Percentiles rank a stretch among this genome's conserved stretches.
Evolutionary conservation across 2,797 vertebrate species (phyloP).

Genomic region (Australoheros facetus): DNA sequence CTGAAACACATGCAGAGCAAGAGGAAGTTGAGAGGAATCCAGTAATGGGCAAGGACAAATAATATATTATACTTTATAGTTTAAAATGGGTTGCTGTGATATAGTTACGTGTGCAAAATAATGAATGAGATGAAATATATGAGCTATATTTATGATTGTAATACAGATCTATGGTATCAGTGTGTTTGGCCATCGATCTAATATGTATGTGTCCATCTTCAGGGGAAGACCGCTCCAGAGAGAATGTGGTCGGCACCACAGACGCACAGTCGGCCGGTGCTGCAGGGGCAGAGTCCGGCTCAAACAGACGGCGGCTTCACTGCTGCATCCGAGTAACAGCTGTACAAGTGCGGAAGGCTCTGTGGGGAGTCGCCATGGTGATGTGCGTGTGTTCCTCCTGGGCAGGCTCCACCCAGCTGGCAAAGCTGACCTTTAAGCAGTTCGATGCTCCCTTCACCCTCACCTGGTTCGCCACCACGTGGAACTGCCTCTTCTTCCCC

Average conservation of each 20-base stretch:
- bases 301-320: conserved; percentile 71
- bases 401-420: conserved; percentile 93
- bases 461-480: conserved; percentile 96
- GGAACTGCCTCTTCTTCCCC: conserved; percentile 96
- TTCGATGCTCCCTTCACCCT: conserved; percentile 94
- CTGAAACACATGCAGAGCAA: not conserved
- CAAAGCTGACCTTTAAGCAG: conserved; percentile 90
- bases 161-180: not conserved
- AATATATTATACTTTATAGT: not conserved
- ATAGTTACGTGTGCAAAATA: not conserved
- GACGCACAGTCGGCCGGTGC: conserved; percentile 81
- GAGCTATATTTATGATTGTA: not conserved
- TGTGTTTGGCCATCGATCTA: not conserved
- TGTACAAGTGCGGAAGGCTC: conserved; percentile 84
- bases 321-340: conserved; percentile 85
- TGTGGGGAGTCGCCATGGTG: conserved; percentile 91
- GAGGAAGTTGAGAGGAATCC: not conserved
- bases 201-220: conserved; percentile 3
- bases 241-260: conserved; percentile 83
- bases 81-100: not conserved
- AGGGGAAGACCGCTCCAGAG: conserved; percentile 90
- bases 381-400: conserved; percentile 93
- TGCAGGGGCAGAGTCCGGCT: conserved; percentile 73
- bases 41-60: not conserved
- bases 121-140: too few relatives aligned